Base-by-base conservation (phyloP, 2,113 vertebrate species). In the Poecile atricapillus region DNA sequence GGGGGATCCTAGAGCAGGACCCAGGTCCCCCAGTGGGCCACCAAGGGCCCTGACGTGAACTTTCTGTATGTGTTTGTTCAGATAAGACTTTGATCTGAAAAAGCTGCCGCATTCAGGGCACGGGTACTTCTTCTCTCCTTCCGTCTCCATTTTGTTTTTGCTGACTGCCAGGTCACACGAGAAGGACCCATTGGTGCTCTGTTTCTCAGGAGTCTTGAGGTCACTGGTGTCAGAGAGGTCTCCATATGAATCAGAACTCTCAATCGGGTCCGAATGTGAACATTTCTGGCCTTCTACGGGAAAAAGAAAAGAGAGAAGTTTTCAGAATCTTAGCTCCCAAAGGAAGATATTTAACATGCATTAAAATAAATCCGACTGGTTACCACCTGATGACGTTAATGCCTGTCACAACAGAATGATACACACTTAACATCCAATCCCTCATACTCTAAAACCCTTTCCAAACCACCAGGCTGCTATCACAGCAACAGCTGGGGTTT, bases 1-100 rank as follows among this genome's bases (percentile, higher is more conserved):
- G 53, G 99, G 99, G 31, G 99, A 99, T 74, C 98, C 97, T 6
- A 99, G 97, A 83, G 98, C 96, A 55, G 99, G 98, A 90, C 98
- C 97, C 53, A 99, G 98, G 95, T 99, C 99, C 75, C 98, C 98
- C 67, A 99, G 65, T 2, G 98, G 95, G 91, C 98, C 97, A 83
- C 98, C 98, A 23, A 98, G 98, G 43, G 98, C 97, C 95, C 98
- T 98, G 86, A 99, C 98, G 67, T 99, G 99, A 94, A 99, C 99
- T 97, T 99, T 98, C 97, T 99, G 99, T 98, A 99, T 98, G 97
- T 99, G 99, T 97, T 99, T 99, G 98, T 99, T 99, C 98, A 99
- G 98, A 97, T 99, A 99, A 98, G 99, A 99, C 98, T 99, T 99
- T 44, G 99, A 99, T 96, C 99, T 99, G 98, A 99, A 99, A 96